phyloP scores from a whole-genome alignment of 2,113 vertebrate genomes.

The Mugil cephalus region DNA sequence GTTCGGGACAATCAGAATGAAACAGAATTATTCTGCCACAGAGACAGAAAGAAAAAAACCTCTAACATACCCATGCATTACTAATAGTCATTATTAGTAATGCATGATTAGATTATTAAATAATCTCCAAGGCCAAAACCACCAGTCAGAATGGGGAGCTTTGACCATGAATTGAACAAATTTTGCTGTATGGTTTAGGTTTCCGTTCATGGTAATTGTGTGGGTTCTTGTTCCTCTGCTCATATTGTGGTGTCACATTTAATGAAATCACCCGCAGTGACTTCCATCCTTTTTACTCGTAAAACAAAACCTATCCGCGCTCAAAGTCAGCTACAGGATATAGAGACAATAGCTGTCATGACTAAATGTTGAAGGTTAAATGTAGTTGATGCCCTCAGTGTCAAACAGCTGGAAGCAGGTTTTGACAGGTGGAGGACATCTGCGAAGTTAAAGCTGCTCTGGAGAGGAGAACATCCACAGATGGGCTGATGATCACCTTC shows the following conservation, averaged over 20 bases:
- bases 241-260: slow-evolving; percentile 23
- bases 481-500: too few species aligned
- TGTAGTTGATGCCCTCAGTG: too few species aligned
- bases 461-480: too few species aligned
- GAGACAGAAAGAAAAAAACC: background rate
- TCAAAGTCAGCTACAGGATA: background rate
- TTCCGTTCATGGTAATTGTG: slow-evolving; percentile 23
- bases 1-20: background rate
- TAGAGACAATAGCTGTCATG: background rate
- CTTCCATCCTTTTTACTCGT: slow-evolving; percentile 12
- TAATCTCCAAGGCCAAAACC: background rate
- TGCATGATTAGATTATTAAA: too few species aligned
- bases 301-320: slow-evolving; percentile 57
- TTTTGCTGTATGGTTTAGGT: background rate
- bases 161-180: slow-evolving; percentile 1
- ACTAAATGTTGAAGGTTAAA: too few species aligned
- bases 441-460: too few species aligned
- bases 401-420: too few species aligned
- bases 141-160: background rate
- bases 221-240: slow-evolving; percentile 27
- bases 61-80: background rate
- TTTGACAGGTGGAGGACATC: too few species aligned
- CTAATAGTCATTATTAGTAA: background rate
- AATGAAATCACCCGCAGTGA: slow-evolving; percentile 34
- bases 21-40: background rate